Evolutionary conservation across 2,797 vertebrate species (phyloP), one percentile per base, ranked within the genome.

Genomic region (Lacerta bilineata): DNA sequence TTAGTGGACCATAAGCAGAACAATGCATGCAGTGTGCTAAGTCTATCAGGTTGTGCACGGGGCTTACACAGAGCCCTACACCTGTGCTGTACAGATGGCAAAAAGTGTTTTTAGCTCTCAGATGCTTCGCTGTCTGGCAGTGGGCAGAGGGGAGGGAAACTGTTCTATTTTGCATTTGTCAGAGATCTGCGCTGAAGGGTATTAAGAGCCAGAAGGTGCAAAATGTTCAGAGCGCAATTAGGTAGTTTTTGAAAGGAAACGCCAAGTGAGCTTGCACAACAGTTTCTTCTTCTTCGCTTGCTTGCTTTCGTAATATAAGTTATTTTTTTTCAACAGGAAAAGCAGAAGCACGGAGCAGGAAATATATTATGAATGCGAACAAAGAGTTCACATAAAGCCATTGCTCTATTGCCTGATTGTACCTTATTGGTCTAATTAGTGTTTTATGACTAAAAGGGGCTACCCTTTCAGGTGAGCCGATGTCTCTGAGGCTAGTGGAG

Each of bases 21-120:
- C 96, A 95, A 93, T 94, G 7, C 10, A 2, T n/a, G 89, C 93
- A 95, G 95, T 95, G 96, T 96, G 94, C 36, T 4, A 90, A 91
- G 91, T 78, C 94, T 91, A 93, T 92, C 95, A 92, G 94, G 93
- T 66, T 79, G 90, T 68, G 84, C 9, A 25, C 91, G 88, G 59
- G 5, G 3, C 23, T 80, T 11, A 86, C 43, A 27, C 0, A 1
- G 91, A 85, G 77, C 86, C 88, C 72, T 94, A 92, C 96, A 95
- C 95, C 96, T 96, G 97, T 78, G 90, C 91, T 13, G 80, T 66
- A 69, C 95, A 96, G 95, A 95, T 96, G 96, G 93, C 43, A 20
- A 76, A 78, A 3, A 0, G 82, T 8, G 90, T 59, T 25, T 81
- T 87, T 81, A 18, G 91, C 79, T 78, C 64, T 1, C 15, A 83